These are phyloP conservation scores for Griposia aprilina DNA, from an alignment of 2,888 invertebrate species.

Conservation along the genomic window DNA sequence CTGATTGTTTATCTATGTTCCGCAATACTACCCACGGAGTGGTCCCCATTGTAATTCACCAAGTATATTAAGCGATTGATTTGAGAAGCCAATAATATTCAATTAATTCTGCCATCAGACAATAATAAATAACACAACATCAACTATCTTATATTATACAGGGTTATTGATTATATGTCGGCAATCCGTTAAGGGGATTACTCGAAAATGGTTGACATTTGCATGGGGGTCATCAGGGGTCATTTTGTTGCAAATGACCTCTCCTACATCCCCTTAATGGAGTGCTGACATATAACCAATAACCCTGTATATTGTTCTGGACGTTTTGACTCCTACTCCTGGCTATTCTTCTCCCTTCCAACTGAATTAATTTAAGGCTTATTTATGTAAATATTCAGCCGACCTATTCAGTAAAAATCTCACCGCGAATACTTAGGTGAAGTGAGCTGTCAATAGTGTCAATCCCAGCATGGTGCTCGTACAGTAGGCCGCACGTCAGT, in stretches of 20 bases:
- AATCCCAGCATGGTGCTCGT: not conserved
- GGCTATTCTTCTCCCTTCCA: too few relatives aligned
- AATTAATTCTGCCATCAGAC: constrained; percentile 14
- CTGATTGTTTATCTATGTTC: not conserved
- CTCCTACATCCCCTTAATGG: too few relatives aligned
- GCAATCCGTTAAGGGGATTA: too few relatives aligned
- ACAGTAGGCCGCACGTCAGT: too few relatives aligned
- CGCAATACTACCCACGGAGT: not conserved
- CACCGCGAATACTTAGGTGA: not conserved
- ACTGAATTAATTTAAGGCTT: not conserved
- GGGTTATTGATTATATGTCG: too few relatives aligned
- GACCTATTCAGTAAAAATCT: not conserved
- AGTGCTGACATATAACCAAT: too few relatives aligned
- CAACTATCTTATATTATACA: too few relatives aligned
- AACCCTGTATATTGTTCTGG: not conserved
- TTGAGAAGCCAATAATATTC: not conserved
- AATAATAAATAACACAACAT: not conserved
- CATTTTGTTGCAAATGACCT: too few relatives aligned
- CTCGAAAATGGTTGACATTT: too few relatives aligned
- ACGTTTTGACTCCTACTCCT: not conserved
- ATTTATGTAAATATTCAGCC: not conserved
- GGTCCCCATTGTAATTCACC: not conserved
- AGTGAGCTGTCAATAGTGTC: too few relatives aligned
- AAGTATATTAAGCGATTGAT: not conserved
- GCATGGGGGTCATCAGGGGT: too few relatives aligned